A percentile compares a stretch with the other conserved stretches of the same genome.
Evolutionary conservation across 1,140 invertebrate species (phyloP).

Genomic region (Amyelois transitella): DNA sequence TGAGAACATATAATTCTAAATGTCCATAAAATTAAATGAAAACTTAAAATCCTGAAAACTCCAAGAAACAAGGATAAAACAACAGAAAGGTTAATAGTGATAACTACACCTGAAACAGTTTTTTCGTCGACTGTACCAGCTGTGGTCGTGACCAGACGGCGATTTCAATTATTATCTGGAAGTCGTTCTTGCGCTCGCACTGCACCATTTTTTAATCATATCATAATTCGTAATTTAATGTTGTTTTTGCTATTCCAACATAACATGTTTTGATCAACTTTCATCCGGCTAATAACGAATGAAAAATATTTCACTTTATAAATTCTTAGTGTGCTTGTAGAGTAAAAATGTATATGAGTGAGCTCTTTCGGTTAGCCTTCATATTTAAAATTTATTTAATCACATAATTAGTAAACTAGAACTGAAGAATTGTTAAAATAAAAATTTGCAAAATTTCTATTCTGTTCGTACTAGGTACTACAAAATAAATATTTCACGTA

Average conservation of each 20-base stretch:
- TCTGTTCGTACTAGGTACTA: too few relatives aligned
- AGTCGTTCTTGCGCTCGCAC: slow-evolving; percentile 51
- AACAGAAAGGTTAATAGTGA: background rate
- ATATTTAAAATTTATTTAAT: too few relatives aligned
- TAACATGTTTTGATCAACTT: background rate
- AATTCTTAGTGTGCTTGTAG: too few relatives aligned
- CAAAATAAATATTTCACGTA: slow-evolving; percentile 22
- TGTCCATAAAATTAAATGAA: too few relatives aligned
- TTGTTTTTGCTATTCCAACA: background rate
- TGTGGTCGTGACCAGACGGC: slow-evolving; percentile 61
- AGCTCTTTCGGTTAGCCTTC: too few relatives aligned
- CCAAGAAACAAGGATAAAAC: background rate
- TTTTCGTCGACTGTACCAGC: slow-evolving; percentile 38
- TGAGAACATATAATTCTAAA: too few relatives aligned
- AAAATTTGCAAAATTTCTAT: too few relatives aligned
- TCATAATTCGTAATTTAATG: background rate
- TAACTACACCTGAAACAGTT: slow-evolving; percentile 5
- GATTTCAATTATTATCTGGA: slow-evolving; percentile 71
- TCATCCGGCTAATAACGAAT: background rate
- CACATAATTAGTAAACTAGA: too few relatives aligned
- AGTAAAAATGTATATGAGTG: too few relatives aligned
- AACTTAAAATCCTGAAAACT: too few relatives aligned
- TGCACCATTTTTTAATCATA: slow-evolving; percentile 62
- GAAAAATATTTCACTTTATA: too few relatives aligned
- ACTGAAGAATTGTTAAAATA: too few relatives aligned